Evolutionary conservation across 2,113 vertebrate genomes (phyloP).

Genomic region (Solea solea): DNA sequence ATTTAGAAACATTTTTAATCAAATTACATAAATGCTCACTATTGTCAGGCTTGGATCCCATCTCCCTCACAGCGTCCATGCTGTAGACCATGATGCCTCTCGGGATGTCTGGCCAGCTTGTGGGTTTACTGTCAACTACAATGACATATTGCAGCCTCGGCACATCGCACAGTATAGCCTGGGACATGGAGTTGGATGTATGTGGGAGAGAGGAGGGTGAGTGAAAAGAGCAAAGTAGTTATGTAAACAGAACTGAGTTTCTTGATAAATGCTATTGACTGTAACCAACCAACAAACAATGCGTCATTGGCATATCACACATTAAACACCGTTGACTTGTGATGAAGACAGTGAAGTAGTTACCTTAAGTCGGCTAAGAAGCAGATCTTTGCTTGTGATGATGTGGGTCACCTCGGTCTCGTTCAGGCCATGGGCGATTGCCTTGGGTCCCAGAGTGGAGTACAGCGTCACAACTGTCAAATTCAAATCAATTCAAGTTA

Average conservation of each 20-base stretch:
- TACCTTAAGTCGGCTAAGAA: slow-evolving; percentile 95
- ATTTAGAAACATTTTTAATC: slow-evolving; percentile 70
- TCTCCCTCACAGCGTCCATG: slow-evolving; percentile 91
- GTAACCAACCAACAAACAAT: neutral
- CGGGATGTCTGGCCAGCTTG: slow-evolving; percentile 86
- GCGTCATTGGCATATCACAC: neutral
- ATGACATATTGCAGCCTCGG: slow-evolving; percentile 91
- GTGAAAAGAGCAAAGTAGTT: neutral
- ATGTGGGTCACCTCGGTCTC: slow-evolving; percentile 97
- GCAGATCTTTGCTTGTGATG: slow-evolving; percentile 94
- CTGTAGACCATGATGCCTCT: slow-evolving; percentile 89
- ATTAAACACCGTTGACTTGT: neutral
- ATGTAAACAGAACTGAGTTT: slow-evolving; percentile 6
- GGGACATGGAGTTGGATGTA: slow-evolving; percentile 5
- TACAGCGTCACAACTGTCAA: slow-evolving; percentile 93
- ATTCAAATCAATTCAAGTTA: neutral
- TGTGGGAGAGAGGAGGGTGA: neutral
- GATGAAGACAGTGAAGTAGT: neutral
- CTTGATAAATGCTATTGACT: neutral
- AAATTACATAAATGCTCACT: slow-evolving; percentile 74
- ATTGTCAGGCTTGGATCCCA: slow-evolving; percentile 85
- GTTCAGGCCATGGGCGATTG: slow-evolving; percentile 93
- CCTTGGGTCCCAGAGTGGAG: slow-evolving; percentile 90
- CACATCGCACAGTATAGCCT: slow-evolving; percentile 91
- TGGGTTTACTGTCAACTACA: slow-evolving; percentile 90